Base-by-base conservation (phyloP, 2,113 vertebrate species). In the Clupea harengus region DNA sequence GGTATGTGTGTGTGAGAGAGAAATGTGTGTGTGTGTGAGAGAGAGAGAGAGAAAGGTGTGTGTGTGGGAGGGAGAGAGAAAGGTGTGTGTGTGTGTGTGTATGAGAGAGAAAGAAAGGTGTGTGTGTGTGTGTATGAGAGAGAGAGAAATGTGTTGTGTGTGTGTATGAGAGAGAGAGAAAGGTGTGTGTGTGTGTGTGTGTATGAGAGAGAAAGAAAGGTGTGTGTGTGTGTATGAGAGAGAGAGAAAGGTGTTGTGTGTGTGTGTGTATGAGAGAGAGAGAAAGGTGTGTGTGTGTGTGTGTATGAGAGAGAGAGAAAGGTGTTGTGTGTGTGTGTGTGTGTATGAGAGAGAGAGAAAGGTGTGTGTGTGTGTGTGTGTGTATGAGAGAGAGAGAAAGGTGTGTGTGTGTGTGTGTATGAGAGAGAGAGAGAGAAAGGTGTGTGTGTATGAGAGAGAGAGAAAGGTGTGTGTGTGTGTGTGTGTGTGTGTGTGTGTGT, bases 341-440 rank as follows among this genome's bases (percentile, higher is more conserved):
- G 49, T 18, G 52, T 54, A 15, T 54, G 52, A 54, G 52, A 28
- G 64, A 28, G 64, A 28, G 64, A 6, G 22, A 11, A 13, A 32
- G 67, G 67, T 72, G 67, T 72, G 67, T 32, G 67, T 32, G 25
- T 32, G 67, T 28, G n/a, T 67, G 67, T 75, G 67, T 75, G 67
- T 75, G 67, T 75, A 28, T 39, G 64, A 64, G 57, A 22, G 20
- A 22, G 57, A 22, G 2, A 46, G 45, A 46, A 1, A 10, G 7
- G 46, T 47, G 46, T 47, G 6, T 10, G 6, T 47, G 67, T 75
- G 67, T 17, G 28, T 39, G 28, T 39, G 67, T 28, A 8, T 72
- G 67, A 17, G 28, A 39, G 67, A 39, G 67, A 39, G 67, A 15
- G 64, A 4, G 60, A 8, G 22, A 0, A 22, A 1, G 1, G 54